Evolutionary conservation across 2,888 invertebrate genomes (phyloP).

Genomic region (Conus canariensis): DNA sequence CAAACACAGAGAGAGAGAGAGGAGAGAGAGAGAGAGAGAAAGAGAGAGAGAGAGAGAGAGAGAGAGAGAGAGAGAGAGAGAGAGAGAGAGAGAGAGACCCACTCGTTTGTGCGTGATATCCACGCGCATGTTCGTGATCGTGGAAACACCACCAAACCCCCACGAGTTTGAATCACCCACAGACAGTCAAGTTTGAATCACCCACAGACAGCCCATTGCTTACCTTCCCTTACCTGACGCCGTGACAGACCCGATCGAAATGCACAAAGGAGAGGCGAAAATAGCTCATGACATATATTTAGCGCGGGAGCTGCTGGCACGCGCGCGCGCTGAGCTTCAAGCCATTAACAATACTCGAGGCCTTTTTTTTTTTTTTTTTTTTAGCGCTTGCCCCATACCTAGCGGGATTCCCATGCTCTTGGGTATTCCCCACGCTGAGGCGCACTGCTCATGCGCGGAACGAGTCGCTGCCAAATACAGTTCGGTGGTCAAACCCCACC

Average conservation of each 20-base stretch:
- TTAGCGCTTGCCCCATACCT: neutral
- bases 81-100: neutral
- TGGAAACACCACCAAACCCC: neutral
- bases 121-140: neutral
- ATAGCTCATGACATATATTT: constrained; percentile 13
- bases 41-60: neutral
- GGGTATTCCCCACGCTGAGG: neutral
- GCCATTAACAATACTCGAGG: neutral
- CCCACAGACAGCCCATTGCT: neutral
- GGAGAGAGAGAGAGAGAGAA: too few species aligned
- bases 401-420: constrained; percentile 4
- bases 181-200: neutral
- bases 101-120: neutral
- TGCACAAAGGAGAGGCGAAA: neutral
- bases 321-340: neutral
- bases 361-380: neutral
- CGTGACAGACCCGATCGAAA: neutral
- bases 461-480: neutral
- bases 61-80: too few species aligned
- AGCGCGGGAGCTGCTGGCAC: neutral
- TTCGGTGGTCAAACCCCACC: neutral
- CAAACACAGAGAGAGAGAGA: too few species aligned
- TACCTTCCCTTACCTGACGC: neutral
- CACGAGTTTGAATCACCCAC: neutral
- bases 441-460: constrained; percentile 4